These are phyloP conservation scores for Gallinago paraguaiae DNA, from an alignment of 2,113 vertebrate genomes.

Conservation along the genomic window DNA sequence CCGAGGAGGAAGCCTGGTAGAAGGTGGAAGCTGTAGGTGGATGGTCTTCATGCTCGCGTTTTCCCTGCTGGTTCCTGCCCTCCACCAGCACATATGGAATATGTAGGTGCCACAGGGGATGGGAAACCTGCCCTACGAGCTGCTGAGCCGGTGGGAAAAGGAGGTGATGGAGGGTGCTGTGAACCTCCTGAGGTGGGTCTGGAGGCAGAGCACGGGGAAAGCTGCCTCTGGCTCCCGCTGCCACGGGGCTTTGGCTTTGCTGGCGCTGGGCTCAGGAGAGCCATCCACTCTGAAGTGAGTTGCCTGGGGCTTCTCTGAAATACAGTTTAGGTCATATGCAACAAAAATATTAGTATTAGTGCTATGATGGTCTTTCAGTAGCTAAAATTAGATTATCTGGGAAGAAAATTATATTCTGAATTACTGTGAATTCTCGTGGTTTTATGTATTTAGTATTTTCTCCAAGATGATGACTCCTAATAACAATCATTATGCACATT, in stretches of 20 bases:
- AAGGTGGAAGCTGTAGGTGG: neutral
- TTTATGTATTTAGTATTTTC: slow-evolving; percentile 54
- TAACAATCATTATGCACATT: slow-evolving; percentile 46
- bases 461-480: neutral
- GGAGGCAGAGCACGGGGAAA: neutral
- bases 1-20: neutral
- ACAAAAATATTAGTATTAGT: neutral
- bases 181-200: neutral
- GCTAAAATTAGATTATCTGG: neutral
- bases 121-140: neutral
- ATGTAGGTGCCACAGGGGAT: neutral
- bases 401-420: slow-evolving; percentile 21
- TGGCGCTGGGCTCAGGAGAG: neutral
- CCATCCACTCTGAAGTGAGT: neutral
- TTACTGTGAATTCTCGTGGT: neutral
- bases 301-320: slow-evolving; percentile 13
- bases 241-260: neutral
- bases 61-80: neutral
- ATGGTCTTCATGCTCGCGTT: neutral
- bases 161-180: neutral
- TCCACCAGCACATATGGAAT: rapidly evolving
- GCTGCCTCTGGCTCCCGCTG: neutral
- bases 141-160: neutral
- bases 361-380: neutral
- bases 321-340: neutral